Evolutionary conservation across 2,113 vertebrate genomes (phyloP), one percentile per base, ranked within the genome.

Genomic region (Rhinoptilus africanus): DNA sequence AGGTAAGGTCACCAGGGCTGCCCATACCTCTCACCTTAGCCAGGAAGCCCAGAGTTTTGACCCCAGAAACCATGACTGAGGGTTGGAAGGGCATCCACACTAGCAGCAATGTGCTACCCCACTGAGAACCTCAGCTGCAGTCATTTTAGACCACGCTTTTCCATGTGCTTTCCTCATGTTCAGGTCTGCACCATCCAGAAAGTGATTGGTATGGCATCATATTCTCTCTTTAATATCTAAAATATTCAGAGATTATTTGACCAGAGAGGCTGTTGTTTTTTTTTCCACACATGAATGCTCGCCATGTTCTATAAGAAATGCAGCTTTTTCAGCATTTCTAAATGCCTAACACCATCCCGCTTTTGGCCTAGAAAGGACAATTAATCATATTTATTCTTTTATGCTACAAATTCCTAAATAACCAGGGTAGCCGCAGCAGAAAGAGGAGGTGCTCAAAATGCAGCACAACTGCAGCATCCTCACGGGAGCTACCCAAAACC

Each of bases 81-180:
- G 19, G 21, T 4, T 67, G 51, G 41, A 56, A 67, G 14, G 20
- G 16, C 47, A 50, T n/a, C 13, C 37, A 6, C 0, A 0, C 2
- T 48, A 81, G 56, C 12, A 91, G 43, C 18, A 21, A 41, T 20
- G n/a, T 1, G 34, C n/a, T 82, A 13, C 8, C 30, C 53, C 69
- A 9, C 1, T 1, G 14, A 60, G 26, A 93, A 28, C 11, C 21
- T 71, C 66, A 35, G 22, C 17, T 78, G 37, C 71, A 83, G 54
- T 13, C 12, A 16, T 41, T 74, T 77, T 7, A 48, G 14, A 30
- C 13, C 6, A 6, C 11, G 9, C 8, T 72, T 86, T 34, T 39
- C 0, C 0, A 4, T 4, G 19, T 37, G 43, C 8, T 68, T 63
- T 67, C 51, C 39, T 45, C 85, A 20, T 48, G 22, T 45, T 81